These are phyloP conservation scores for Macrosoma leucophasiata DNA, from an alignment of 2,888 invertebrate genomes.

Conservation along the genomic window DNA sequence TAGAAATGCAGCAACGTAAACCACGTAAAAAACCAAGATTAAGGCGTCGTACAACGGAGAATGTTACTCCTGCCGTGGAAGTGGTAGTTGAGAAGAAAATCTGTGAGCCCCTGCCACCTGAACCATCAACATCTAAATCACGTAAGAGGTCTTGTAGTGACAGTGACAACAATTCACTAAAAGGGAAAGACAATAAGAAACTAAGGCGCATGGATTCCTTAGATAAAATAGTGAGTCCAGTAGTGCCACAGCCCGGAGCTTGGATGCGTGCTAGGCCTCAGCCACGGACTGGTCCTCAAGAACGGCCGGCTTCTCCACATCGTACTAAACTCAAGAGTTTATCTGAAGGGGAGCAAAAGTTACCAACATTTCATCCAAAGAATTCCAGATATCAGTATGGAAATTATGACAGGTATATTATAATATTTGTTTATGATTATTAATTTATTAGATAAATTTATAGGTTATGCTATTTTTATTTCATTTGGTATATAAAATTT, in stretches of 20 bases:
- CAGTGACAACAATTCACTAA: conserved; percentile 72
- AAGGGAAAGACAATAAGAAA: conserved; percentile 71
- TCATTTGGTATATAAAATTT: conserved; percentile 1
- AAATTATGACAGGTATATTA: conserved; percentile 88
- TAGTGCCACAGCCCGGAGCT: conserved; percentile 91
- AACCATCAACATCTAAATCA: conserved; percentile 53
- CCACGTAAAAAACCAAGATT: conserved; percentile 80
- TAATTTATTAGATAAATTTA: not conserved
- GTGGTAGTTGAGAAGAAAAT: conserved; percentile 44
- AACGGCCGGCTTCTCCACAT: conserved; percentile 67
- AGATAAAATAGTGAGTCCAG: conserved; percentile 94
- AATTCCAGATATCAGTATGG: conserved; percentile 93
- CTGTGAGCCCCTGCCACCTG: conserved; percentile 55
- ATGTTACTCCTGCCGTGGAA: conserved; percentile 43
- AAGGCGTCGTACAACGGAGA: conserved; percentile 67
- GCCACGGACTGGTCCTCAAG: conserved; percentile 49
- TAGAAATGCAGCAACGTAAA: conserved; percentile 81
- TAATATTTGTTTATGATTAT: not conserved
- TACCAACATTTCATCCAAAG: conserved; percentile 83
- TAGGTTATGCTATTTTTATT: not conserved
- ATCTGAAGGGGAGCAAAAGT: conserved; percentile 57
- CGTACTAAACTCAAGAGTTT: conserved; percentile 47
- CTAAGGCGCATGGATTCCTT: conserved; percentile 82
- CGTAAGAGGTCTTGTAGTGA: conserved; percentile 73
- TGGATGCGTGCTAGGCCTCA: conserved; percentile 80